Evolutionary conservation across 2,797 vertebrate species (phyloP).

Genomic region (Megalops cyprinoides): DNA sequence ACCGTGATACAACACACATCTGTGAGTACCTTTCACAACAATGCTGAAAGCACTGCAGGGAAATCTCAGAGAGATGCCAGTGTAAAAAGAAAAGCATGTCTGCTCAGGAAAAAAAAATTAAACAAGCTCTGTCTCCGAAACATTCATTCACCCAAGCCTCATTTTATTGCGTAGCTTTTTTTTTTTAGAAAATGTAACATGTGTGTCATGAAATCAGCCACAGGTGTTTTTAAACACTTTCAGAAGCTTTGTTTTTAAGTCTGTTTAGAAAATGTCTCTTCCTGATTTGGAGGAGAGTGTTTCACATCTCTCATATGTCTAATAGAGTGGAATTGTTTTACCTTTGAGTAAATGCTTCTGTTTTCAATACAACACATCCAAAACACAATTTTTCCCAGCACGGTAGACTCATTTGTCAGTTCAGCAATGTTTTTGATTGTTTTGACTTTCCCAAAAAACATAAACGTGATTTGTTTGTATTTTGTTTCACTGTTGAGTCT

Average conservation of each 20-base stretch:
- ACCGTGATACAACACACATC: constrained; percentile 6
- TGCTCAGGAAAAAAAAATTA: background rate
- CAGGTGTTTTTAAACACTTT: background rate
- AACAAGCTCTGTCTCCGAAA: background rate
- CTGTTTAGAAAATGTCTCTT: background rate
- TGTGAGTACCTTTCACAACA: background rate
- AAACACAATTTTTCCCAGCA: too few species aligned
- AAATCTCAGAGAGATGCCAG: background rate
- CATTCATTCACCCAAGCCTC: background rate
- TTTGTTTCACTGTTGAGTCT: too few species aligned
- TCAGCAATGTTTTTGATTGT: too few species aligned
- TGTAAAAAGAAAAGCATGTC: background rate
- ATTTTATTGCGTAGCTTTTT: background rate
- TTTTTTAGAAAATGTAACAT: background rate
- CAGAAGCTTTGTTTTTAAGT: background rate
- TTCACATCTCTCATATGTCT: background rate
- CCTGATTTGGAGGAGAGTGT: background rate
- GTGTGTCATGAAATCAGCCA: background rate
- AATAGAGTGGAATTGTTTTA: background rate
- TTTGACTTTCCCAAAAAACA: too few species aligned
- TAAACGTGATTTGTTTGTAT: too few species aligned
- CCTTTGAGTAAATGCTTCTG: too few species aligned
- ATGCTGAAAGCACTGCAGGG: background rate
- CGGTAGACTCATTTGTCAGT: background rate
- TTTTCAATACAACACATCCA: too few species aligned